phyloP scores from a whole-genome alignment of 37 sponge, comb jelly and placozoan species.

The Diacarnus erythraeanus region DNA sequence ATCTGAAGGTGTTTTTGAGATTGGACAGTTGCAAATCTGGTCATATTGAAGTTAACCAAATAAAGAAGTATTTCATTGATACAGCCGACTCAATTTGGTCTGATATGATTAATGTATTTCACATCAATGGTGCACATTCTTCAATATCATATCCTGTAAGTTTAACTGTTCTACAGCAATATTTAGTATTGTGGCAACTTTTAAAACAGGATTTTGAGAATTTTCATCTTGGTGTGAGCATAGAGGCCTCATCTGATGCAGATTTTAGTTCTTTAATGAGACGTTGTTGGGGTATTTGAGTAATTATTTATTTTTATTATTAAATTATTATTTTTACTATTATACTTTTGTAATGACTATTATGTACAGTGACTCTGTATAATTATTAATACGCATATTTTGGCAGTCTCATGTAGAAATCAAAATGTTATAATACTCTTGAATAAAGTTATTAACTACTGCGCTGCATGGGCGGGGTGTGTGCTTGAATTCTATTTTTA shows the following conservation, averaged over 20 bases:
- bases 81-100: background rate
- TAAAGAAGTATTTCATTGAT: constrained; percentile 35
- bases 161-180: background rate
- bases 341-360: no score
- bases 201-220: constrained; percentile 63
- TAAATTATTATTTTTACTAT: no score
- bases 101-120: background rate
- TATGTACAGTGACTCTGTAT: no score
- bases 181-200: background rate
- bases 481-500: background rate
- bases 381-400: no score
- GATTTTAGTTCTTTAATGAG: constrained; percentile 27
- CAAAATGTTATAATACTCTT: constrained; percentile 1
- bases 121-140: background rate
- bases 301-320: background rate
- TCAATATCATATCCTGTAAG: constrained; percentile 30
- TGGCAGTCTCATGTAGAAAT: background rate
- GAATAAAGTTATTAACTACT: no score
- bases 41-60: background rate
- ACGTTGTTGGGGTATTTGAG: constrained; percentile 41
- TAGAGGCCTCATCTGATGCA: constrained; percentile 37
- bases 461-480: background rate
- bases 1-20: constrained; percentile 47
- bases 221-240: constrained; percentile 55
- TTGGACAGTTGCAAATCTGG: constrained; percentile 56